These are phyloP conservation scores for Clavelina lepadiformis DNA, from an alignment of 23 tunicate genomes.

Conservation along the genomic window DNA sequence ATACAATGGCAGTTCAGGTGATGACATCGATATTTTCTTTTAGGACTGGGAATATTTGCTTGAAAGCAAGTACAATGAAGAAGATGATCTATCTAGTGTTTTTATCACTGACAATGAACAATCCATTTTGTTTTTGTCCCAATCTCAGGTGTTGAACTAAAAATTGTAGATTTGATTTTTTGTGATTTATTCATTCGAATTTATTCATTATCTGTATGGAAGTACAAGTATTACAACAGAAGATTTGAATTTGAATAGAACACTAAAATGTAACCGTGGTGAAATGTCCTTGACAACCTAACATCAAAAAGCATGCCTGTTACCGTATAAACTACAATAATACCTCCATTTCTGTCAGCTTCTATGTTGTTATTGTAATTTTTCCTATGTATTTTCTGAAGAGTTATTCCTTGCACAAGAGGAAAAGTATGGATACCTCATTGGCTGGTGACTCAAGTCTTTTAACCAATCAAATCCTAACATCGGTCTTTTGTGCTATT, in stretches of 20 bases:
- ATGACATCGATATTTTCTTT: slow-evolving; percentile 2
- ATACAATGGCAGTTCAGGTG: background rate
- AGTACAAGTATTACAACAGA: no score
- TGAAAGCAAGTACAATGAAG: slow-evolving; percentile 35
- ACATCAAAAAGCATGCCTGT: no score
- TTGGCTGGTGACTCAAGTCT: slow-evolving; percentile 51
- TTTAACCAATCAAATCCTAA: slow-evolving; percentile 14
- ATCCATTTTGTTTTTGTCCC: background rate
- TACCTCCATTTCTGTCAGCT: no score
- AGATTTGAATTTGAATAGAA: no score
- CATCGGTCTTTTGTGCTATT: slow-evolving; percentile 60
- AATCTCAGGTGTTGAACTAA: slow-evolving; percentile 6
- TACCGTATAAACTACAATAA: no score
- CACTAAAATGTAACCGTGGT: no score
- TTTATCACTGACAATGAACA: slow-evolving; percentile 4
- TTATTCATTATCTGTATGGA: no score
- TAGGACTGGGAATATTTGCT: slow-evolving; percentile 80
- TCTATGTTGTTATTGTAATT: no score
- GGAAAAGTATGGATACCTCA: slow-evolving; percentile 47
- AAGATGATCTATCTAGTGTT: background rate
- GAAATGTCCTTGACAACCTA: no score
- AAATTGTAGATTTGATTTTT: background rate
- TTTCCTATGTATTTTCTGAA: no score
- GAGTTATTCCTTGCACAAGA: slow-evolving; percentile 27
- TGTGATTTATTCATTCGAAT: background rate